These are phyloP conservation scores for Alentia gelatinosa DNA, from an alignment of 2,888 invertebrate species.

Conservation along the genomic window DNA sequence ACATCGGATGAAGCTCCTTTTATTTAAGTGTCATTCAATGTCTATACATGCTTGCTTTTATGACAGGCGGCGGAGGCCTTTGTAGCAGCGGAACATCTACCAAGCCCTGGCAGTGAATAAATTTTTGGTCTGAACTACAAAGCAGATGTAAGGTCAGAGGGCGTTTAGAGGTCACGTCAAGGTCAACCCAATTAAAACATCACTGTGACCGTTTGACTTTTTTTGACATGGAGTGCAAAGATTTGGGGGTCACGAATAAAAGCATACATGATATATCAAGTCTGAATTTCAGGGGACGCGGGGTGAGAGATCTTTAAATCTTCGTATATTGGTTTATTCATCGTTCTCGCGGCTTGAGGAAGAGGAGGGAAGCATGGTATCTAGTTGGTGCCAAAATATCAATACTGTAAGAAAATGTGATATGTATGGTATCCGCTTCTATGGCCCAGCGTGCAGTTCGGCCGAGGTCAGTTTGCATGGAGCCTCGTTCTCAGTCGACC, in stretches of 20 bases:
- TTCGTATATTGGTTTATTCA: background rate
- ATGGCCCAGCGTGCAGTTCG: background rate
- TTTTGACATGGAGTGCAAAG: conserved; percentile 44
- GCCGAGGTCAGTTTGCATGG: background rate
- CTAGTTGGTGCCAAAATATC: conserved; percentile 42
- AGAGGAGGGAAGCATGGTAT: conserved; percentile 8
- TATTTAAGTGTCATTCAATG: conserved; percentile 54
- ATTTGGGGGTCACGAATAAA: conserved; percentile 36
- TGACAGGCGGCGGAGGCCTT: conserved; percentile 25
- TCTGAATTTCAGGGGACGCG: conserved; percentile 12
- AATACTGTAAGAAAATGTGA: conserved; percentile 50
- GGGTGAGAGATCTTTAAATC: background rate
- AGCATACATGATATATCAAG: conserved; percentile 30
- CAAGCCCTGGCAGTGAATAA: conserved; percentile 47
- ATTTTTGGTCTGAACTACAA: conserved; percentile 43
- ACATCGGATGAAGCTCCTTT: conserved; percentile 43
- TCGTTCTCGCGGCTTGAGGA: background rate
- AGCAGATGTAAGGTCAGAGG: conserved; percentile 44
- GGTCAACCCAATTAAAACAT: conserved; percentile 51
- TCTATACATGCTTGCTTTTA: conserved; percentile 52
- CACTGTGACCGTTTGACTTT: conserved; percentile 9
- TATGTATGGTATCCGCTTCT: conserved; percentile 40
- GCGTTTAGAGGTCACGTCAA: conserved; percentile 19
- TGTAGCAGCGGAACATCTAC: conserved; percentile 44
- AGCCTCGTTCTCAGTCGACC: background rate